These are phyloP conservation scores for Troides oblongomaculatus DNA, from an alignment of 2,888 invertebrate species.

Conservation along the genomic window DNA sequence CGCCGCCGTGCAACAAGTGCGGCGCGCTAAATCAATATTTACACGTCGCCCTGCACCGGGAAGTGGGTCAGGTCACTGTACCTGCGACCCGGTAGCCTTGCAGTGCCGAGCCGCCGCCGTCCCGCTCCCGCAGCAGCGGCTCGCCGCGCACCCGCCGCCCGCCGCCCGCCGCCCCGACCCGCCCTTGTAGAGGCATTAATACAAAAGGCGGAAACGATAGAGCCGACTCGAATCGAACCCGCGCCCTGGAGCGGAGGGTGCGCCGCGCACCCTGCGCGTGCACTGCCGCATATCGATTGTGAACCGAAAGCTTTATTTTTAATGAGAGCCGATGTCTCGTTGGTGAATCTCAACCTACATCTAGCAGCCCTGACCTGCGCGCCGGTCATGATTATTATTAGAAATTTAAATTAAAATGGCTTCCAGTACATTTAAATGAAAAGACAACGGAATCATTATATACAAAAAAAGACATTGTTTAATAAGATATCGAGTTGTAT, in stretches of 20 bases:
- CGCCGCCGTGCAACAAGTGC: constrained; percentile 67
- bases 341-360: constrained; percentile 5
- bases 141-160: constrained; percentile 38
- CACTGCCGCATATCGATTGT: constrained; percentile 50
- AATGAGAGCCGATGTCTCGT: constrained; percentile 42
- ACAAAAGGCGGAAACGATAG: constrained; percentile 69
- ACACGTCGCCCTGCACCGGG: constrained; percentile 66
- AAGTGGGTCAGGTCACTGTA: constrained; percentile 76
- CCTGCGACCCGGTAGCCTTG: constrained; percentile 74
- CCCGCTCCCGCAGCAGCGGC: constrained; percentile 41
- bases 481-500: no score
- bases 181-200: constrained; percentile 68
- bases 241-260: constrained; percentile 47
- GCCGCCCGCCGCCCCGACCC: constrained; percentile 40
- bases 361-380: not conserved
- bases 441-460: no score
- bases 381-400: not conserved
- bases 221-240: constrained; percentile 53
- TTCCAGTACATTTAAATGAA: not conserved
- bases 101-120: constrained; percentile 53
- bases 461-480: no score
- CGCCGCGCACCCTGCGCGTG: constrained; percentile 27
- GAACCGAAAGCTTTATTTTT: constrained; percentile 61
- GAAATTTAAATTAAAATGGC: not conserved
- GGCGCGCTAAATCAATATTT: constrained; percentile 74